Percentiles rank a stretch among this genome's conserved stretches.
Conservation (phyloP, 2,797 vertebrate species). For the Lophius americanus region DNA sequence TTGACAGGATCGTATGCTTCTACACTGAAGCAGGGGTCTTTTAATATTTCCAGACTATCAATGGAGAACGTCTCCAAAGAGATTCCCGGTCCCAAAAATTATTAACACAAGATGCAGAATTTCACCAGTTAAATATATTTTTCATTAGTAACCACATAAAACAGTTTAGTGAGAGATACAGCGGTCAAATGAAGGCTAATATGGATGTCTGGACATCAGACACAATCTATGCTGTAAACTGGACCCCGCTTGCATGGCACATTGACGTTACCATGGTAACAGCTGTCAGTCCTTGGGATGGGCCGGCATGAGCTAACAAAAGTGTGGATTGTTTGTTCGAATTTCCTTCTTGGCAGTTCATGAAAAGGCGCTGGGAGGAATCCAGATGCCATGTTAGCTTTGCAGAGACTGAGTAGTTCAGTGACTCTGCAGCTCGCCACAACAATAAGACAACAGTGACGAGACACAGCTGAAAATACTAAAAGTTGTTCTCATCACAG, state of each 20-base stretch:
- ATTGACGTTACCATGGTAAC: constrained; percentile 67
- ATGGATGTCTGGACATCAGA: not conserved
- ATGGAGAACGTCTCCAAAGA: no score
- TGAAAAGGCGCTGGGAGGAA: constrained; percentile 77
- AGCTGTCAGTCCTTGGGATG: constrained; percentile 60
- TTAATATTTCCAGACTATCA: no score
- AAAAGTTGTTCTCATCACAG: constrained; percentile 29
- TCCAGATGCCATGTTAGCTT: constrained; percentile 68
- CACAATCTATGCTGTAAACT: constrained; percentile 23
- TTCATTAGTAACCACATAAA: no score
- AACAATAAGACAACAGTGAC: constrained; percentile 56
- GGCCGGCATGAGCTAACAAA: constrained; percentile 74
- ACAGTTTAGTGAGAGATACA: not conserved
- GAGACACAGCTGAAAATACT: constrained; percentile 36
- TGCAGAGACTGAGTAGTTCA: constrained; percentile 72
- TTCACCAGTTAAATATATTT: no score
- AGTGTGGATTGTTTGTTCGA: constrained; percentile 75
- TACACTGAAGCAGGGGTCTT: no score
- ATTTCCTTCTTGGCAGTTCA: constrained; percentile 76
- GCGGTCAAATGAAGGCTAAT: not conserved
- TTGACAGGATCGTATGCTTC: no score
- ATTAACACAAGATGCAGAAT: no score
- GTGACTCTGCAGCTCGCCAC: constrained; percentile 63
- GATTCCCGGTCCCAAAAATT: no score
- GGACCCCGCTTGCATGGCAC: constrained; percentile 48